These are phyloP conservation scores for Nipponacmea schrenckii DNA, from an alignment of 2,888 invertebrate species.

Conservation along the genomic window DNA sequence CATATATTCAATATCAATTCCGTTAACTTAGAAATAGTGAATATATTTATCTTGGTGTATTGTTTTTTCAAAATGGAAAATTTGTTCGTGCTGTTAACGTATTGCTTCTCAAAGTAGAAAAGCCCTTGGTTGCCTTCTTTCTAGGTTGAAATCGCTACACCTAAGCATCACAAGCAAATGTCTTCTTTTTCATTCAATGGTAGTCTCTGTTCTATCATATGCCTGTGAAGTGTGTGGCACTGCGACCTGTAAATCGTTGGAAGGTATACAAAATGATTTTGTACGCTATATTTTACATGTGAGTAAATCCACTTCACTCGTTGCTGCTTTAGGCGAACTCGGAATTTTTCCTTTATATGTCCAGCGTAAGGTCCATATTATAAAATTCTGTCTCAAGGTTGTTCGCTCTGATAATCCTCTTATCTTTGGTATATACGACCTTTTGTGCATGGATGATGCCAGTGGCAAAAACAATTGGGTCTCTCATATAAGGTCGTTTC, in stretches of 20 bases:
- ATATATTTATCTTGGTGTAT: background rate
- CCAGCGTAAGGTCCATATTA: background rate
- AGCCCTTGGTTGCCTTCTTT: background rate
- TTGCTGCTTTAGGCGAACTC: background rate
- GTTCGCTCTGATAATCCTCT: background rate
- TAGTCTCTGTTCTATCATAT: background rate
- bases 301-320: background rate
- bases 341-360: background rate
- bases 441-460: background rate
- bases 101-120: background rate
- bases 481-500: too few species aligned
- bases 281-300: background rate
- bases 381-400: background rate
- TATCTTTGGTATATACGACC: background rate
- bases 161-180: background rate
- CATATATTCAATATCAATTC: background rate
- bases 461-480: background rate
- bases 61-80: background rate
- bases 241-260: background rate
- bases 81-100: background rate
- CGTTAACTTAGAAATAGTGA: background rate
- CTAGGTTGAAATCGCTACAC: background rate
- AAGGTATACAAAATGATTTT: background rate
- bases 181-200: background rate
- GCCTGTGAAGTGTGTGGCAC: background rate